Conservation (phyloP, 1,140 invertebrate species). For the Drosophila grimshawi region DNA sequence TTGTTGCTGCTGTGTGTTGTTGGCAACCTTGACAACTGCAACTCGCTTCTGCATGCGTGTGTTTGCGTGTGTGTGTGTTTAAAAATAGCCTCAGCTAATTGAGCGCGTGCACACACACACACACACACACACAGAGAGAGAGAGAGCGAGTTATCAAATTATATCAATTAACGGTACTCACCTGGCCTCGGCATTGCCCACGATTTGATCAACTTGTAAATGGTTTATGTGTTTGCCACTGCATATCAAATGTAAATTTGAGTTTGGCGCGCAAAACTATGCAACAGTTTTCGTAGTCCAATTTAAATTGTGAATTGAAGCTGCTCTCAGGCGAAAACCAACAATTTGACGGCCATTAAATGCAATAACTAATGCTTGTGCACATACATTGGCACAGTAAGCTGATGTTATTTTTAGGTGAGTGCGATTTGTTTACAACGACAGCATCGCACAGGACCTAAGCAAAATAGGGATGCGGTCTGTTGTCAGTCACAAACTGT, state of each 20-base stretch:
- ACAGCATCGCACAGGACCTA: conserved; percentile 19
- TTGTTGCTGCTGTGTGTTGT: conserved; percentile 5
- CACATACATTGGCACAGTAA: not conserved
- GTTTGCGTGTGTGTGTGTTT: conserved; percentile 12
- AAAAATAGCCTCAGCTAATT: conserved; percentile 37
- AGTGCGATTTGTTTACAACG: conserved; percentile 49
- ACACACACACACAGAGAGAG: not conserved
- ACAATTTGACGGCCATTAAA: not conserved
- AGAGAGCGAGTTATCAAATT: too few species aligned
- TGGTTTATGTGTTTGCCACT: conserved; percentile 1
- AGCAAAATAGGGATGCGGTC: conserved; percentile 33
- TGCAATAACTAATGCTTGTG: not conserved
- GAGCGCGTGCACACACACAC: not conserved
- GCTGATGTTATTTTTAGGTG: conserved; percentile 20
- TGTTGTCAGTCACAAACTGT: conserved; percentile 20
- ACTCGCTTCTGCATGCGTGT: not conserved
- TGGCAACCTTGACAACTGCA: not conserved
- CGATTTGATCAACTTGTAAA: conserved; percentile 10
- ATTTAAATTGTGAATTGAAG: not conserved
- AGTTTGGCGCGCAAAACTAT: conserved; percentile 45
- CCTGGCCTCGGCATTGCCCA: conserved; percentile 36
- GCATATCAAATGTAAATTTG: not conserved
- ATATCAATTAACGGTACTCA: conserved; percentile 10
- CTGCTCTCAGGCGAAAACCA: not conserved
- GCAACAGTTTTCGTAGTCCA: conserved; percentile 12